These are phyloP conservation scores for Laticauda laticaudata DNA, from an alignment of 2,113 vertebrate genomes.

Conservation along the genomic window DNA sequence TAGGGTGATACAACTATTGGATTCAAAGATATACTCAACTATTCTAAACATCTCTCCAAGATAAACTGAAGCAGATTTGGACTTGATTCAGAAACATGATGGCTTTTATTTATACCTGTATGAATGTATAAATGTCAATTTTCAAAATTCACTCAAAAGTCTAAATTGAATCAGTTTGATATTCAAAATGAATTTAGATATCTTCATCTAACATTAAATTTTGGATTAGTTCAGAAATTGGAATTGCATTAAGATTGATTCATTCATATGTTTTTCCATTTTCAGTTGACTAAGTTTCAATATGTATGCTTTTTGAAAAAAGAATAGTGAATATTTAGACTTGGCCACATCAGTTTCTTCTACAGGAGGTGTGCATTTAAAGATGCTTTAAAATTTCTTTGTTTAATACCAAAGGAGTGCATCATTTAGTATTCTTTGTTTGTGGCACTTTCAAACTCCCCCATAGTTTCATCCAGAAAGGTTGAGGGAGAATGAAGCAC, in stretches of 20 bases:
- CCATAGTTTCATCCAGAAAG: neutral
- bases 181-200: neutral
- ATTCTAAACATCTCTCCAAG: neutral
- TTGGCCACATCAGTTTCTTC: neutral
- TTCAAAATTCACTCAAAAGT: neutral
- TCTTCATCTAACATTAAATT: neutral
- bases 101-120: neutral
- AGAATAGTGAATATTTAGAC: neutral
- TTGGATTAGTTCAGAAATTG: neutral
- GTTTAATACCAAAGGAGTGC: neutral
- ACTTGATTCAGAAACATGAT: neutral
- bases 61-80: neutral
- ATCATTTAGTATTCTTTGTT: neutral
- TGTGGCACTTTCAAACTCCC: neutral
- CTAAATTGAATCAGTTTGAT: neutral
- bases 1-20: neutral
- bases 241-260: neutral
- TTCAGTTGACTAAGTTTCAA: neutral
- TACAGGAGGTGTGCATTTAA: neutral
- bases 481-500: accelerated
- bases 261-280: neutral
- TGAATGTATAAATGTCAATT: neutral
- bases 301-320: neutral
- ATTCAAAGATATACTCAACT: neutral
- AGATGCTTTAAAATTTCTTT: neutral